Evolutionary conservation across 2,113 vertebrate species (phyloP).

Genomic region (Collichthys lucidus): DNA sequence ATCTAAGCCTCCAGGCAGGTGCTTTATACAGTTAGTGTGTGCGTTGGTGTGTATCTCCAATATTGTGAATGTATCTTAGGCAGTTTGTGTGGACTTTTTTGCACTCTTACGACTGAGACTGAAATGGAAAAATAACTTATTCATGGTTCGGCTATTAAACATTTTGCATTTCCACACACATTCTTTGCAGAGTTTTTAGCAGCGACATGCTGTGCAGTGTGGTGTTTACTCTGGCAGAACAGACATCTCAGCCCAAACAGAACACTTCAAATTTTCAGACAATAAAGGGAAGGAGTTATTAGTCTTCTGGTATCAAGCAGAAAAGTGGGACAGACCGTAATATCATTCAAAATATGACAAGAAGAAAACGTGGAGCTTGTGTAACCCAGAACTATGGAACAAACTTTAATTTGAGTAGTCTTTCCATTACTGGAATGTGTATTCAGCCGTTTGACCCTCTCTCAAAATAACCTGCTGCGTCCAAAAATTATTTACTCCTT

Average conservation of each 20-base stretch:
- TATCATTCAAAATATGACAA: conserved; percentile 43
- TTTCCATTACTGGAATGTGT: conserved; percentile 58
- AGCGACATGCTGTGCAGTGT: conserved; percentile 29
- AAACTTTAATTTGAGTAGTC: conserved; percentile 44
- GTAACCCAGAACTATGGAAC: conserved; percentile 33
- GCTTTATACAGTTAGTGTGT: conserved; percentile 47
- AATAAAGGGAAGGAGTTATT: conserved; percentile 36
- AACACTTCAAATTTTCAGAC: conserved; percentile 34
- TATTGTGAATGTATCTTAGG: conserved; percentile 5
- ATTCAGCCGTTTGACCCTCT: conserved; percentile 59
- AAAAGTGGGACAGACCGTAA: conserved; percentile 24
- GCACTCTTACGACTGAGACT: background rate
- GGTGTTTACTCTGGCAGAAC: conserved; percentile 53
- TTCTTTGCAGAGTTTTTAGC: conserved; percentile 32
- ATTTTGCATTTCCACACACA: conserved; percentile 32
- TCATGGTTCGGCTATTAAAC: conserved; percentile 39
- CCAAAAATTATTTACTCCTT: conserved; percentile 76
- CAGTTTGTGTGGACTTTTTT: conserved; percentile 16
- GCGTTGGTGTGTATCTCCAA: conserved; percentile 18
- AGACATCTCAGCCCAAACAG: conserved; percentile 41
- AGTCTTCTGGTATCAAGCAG: conserved; percentile 41
- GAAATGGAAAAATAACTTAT: conserved; percentile 29
- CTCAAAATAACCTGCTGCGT: conserved; percentile 65
- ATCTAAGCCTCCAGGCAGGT: conserved; percentile 61
- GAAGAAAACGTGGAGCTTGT: conserved; percentile 32